A percentile compares a stretch with the other conserved stretches of the same genome.
phyloP scores from a whole-genome alignment of 2,113 vertebrate species.

The Neofelis nebulosa region DNA sequence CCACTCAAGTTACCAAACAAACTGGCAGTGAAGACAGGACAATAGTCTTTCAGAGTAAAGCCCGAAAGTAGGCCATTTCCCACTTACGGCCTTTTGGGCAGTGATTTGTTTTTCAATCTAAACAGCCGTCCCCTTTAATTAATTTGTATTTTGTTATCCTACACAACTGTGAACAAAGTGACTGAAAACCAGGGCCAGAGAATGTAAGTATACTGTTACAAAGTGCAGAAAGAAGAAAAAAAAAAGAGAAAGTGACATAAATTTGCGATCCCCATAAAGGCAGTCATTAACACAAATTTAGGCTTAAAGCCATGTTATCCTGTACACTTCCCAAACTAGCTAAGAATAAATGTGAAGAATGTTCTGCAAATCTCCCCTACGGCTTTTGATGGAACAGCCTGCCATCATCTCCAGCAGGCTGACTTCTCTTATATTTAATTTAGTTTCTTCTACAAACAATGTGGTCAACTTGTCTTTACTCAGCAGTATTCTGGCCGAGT shows the following conservation, averaged over 20 bases:
- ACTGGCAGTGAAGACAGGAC: neutral
- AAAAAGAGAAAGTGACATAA: neutral
- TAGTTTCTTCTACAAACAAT: neutral
- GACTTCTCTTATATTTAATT: neutral
- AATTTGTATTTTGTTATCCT: neutral
- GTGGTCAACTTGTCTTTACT: slow-evolving; percentile 6
- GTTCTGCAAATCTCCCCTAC: neutral
- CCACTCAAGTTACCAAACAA: slow-evolving; percentile 23
- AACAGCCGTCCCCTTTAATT: slow-evolving; percentile 39
- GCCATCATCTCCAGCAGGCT: neutral
- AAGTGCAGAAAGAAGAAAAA: neutral
- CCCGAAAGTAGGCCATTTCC: slow-evolving; percentile 47
- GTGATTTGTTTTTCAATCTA: neutral
- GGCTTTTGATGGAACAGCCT: neutral
- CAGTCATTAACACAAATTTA: slow-evolving; percentile 27
- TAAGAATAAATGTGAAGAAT: neutral
- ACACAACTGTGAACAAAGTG: neutral
- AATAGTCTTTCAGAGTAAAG: slow-evolving; percentile 46
- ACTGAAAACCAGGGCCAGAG: neutral
- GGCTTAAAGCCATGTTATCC: neutral
- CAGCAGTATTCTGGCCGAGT: neutral
- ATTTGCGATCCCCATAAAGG: neutral
- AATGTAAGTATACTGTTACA: neutral
- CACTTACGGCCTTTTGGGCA: neutral
- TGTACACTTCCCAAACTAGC: neutral